Evolutionary conservation across 2,113 vertebrate genomes (phyloP).

Genomic region (Aldabrachelys gigantea): DNA sequence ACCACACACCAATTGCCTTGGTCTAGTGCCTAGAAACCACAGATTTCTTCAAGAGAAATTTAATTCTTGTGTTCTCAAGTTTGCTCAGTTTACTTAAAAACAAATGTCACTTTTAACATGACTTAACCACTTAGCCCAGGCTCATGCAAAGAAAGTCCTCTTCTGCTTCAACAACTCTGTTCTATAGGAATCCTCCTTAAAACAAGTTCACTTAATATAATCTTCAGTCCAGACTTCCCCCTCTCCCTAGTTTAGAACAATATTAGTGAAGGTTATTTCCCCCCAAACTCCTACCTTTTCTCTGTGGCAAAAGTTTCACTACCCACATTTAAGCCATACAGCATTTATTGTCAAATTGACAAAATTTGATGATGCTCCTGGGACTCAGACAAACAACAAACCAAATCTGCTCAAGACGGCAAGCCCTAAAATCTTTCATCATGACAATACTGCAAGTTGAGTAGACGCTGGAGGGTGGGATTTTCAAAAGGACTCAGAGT

Average conservation of each 20-base stretch:
- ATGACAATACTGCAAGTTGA: background rate
- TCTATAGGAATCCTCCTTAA: background rate
- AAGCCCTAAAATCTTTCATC: background rate
- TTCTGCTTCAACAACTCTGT: background rate
- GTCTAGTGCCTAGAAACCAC: background rate
- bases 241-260: background rate
- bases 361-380: background rate
- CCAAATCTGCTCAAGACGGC: background rate
- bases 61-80: conserved; percentile 1
- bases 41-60: background rate
- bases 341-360: background rate
- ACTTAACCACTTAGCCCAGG: background rate
- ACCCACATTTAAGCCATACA: background rate
- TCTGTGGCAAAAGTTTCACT: background rate
- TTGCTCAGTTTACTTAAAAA: background rate
- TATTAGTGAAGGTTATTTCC: background rate
- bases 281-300: background rate
- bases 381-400: background rate
- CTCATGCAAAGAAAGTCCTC: background rate
- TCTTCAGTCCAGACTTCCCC: background rate
- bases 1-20: conserved; percentile 49
- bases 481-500: background rate
- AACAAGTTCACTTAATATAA: background rate
- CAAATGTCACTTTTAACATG: background rate
- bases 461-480: background rate